Evolutionary conservation across 2,888 invertebrate species (phyloP), one percentile per base, ranked within the genome.

Genomic region (Capitulum mitella): DNA sequence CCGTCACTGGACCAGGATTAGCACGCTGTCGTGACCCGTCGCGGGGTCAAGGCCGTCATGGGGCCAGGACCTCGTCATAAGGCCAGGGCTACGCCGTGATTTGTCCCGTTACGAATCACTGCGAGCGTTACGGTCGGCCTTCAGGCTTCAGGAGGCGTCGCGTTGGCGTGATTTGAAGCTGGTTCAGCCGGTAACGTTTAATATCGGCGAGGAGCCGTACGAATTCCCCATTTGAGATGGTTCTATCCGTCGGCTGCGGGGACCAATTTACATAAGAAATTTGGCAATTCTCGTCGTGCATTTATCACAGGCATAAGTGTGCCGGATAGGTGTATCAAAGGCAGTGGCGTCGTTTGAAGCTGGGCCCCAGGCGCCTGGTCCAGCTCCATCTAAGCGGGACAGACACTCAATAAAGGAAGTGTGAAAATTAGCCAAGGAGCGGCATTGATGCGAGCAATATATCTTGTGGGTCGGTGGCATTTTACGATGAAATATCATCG

Each of bases 211-310:
- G 29, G 29, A 29, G 29, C 58, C 58, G 29, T 8, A 29, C 29
- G 58, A 51, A 51, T 51, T 51, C 29, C 29, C 34, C 64, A 29
- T 1, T 19, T 1, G 34, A 5, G 64, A 3, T 19, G 19, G 32
- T 34, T n/a, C 34, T 16, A 19, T 29, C 29, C 1, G 34, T 16
- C 19, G 5, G 32, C 64, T 19, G 34, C 5, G 64, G 64, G 64
- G 64, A 64, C 64, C 64, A 64, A 64, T 64, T 64, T 64, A 64
- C 64, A 64, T 64, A 64, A 16, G 64, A 64, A 64, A 64, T 64
- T 64, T 32, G 64, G 64, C 64, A 32, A 64, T 64, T 64, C 64
- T 14, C 32, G 64, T 32, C 32, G 64, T 64, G 64, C 64, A 64
- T 64, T 64, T 64, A 64, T 64, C 64, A 64, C 34, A 34, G 64